A percentile compares a stretch with the other conserved stretches of the same genome.
Conservation (phyloP, 64 coral and sea anemone species). For the Stylophora pistillata region DNA sequence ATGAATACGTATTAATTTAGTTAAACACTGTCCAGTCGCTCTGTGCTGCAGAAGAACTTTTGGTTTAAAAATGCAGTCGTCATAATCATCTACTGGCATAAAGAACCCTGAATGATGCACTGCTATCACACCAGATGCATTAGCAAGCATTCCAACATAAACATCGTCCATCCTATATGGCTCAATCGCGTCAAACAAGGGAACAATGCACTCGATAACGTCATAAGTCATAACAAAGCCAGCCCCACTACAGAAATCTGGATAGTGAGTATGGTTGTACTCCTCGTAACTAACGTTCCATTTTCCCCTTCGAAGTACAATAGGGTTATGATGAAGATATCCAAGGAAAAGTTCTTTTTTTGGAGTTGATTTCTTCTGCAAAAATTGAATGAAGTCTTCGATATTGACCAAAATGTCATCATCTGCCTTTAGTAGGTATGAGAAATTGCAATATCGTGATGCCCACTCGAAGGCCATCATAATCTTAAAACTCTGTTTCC, state of each 20-base stretch:
- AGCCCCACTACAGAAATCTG: not conserved
- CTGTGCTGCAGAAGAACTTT: not conserved
- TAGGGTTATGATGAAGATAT: not conserved
- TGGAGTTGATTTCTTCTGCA: not conserved
- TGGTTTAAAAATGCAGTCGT: not conserved
- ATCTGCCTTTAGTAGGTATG: not conserved
- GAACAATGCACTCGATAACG: not conserved
- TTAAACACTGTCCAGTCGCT: not conserved
- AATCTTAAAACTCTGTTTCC: not conserved
- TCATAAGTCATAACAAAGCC: not conserved
- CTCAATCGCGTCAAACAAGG: not conserved
- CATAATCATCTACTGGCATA: not conserved
- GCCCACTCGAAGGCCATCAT: constrained; percentile 4
- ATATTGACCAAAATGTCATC: constrained; percentile 7
- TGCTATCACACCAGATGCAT: not conserved
- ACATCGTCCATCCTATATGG: constrained; percentile 3
- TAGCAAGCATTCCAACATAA: not conserved
- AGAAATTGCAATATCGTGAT: not conserved
- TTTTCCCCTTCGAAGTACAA: not conserved
- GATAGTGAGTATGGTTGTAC: not conserved
- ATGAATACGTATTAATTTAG: not conserved
- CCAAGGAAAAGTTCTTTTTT: not conserved
- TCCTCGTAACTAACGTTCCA: not conserved
- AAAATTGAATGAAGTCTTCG: not conserved
- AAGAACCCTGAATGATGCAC: not conserved